Percentiles rank a stretch among this genome's conserved stretches.
Evolutionary conservation across 2,888 invertebrate species (phyloP).

Genomic region (Drosophila demipolita): DNA sequence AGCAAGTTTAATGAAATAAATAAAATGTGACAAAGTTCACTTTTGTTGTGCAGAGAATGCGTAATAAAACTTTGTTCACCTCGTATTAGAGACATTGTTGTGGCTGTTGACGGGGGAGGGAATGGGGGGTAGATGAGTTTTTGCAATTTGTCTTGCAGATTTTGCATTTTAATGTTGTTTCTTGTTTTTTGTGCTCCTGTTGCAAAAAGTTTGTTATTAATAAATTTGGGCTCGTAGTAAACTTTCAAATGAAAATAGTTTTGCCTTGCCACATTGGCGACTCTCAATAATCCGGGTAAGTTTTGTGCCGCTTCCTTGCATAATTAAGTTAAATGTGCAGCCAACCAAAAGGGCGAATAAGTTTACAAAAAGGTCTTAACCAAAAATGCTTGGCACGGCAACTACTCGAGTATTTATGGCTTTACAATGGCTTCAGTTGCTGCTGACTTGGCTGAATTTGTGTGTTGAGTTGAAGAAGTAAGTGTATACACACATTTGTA

Average conservation of each 20-base stretch:
- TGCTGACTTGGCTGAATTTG: conserved; percentile 11
- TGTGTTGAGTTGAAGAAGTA: conserved; percentile 3
- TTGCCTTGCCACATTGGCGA: conserved; percentile 56
- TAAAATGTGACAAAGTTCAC: not conserved
- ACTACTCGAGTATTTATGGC: conserved; percentile 50
- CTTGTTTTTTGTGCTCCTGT: conserved; percentile 28
- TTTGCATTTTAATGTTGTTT: conserved; percentile 38
- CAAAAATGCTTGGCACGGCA: conserved; percentile 25
- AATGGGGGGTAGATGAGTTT: conserved; percentile 22
- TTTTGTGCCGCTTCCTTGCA: conserved; percentile 48
- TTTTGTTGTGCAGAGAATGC: conserved; percentile 26
- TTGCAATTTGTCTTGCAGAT: conserved; percentile 39
- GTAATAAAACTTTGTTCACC: conserved; percentile 30
- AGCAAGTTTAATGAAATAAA: not conserved
- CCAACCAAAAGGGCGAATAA: conserved; percentile 44
- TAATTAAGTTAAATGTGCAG: conserved; percentile 70
- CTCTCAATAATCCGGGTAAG: conserved; percentile 62
- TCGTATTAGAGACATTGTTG: conserved; percentile 48
- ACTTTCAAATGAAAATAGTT: conserved; percentile 76
- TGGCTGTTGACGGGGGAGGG: conserved; percentile 20
- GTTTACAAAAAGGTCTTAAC: conserved; percentile 27
- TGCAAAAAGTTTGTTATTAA: conserved; percentile 75
- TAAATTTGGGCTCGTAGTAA: conserved; percentile 68
- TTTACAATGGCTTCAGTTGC: conserved; percentile 35
- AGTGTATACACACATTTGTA: not conserved